Percentiles rank a stretch among this genome's conserved stretches.
phyloP scores from a whole-genome alignment of 37 sponge, comb jelly and placozoan species.

The Crambe crambe region DNA sequence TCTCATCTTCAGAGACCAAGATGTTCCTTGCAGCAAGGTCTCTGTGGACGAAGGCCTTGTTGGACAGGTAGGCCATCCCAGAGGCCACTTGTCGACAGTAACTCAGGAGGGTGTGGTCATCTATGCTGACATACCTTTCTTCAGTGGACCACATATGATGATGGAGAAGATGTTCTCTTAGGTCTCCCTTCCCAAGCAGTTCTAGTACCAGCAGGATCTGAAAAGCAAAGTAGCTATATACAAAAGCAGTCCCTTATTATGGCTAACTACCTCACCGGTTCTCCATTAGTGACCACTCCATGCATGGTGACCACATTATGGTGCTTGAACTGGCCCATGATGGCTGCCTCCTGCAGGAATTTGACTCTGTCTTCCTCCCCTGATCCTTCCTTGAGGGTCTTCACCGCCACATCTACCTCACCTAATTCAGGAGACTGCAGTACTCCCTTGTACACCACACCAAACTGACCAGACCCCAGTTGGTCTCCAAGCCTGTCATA shows the following conservation, averaged over 20 bases:
- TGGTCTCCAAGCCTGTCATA: neutral
- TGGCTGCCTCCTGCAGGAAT: slow-evolving; percentile 23
- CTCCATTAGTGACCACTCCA: slow-evolving; percentile 9
- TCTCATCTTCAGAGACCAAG: slow-evolving; percentile 4
- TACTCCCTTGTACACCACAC: slow-evolving; percentile 18
- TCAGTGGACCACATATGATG: neutral
- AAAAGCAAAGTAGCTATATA: neutral
- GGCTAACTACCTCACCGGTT: neutral
- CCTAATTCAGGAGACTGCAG: slow-evolving; percentile 2
- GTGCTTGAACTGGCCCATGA: slow-evolving; percentile 15
- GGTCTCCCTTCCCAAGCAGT: neutral
- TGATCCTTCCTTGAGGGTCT: slow-evolving; percentile 33
- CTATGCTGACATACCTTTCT: neutral
- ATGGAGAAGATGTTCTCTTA: neutral
- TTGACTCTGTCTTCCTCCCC: slow-evolving; percentile 11
- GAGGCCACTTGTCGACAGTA: slow-evolving; percentile 18
- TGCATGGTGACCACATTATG: slow-evolving; percentile 13
- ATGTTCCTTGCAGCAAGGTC: slow-evolving; percentile 19
- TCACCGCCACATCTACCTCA: slow-evolving; percentile 34
- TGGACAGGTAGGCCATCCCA: slow-evolving; percentile 4
- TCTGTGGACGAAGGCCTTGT: slow-evolving; percentile 18
- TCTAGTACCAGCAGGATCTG: neutral
- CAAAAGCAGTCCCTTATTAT: neutral
- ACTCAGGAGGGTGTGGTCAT: slow-evolving; percentile 16
- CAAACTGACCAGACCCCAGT: slow-evolving; percentile 28